Base-by-base conservation (phyloP, 2,888 invertebrate genomes). In the Phorcus lineatus region DNA sequence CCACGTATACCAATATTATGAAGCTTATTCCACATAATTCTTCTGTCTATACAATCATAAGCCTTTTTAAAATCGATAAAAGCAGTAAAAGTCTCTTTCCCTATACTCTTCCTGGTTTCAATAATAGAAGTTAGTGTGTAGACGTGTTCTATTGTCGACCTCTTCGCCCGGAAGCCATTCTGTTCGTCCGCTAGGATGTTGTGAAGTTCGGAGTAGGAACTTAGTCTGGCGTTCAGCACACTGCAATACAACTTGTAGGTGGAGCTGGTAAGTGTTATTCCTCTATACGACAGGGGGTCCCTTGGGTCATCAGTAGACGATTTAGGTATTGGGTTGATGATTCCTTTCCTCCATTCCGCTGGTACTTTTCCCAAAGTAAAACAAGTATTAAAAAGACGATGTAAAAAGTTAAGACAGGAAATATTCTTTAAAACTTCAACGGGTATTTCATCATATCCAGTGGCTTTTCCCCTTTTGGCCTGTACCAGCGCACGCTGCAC, bases 321-420 rank as follows among this genome's bases (percentile, higher is more conserved):
- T 36, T 36, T 36, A 2, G 2, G 36, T 36, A 36, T 36, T 7
- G 36, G 36, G 36, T 7, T 7, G 13, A 70, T 70, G 13, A 70
- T 31, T 9, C 70, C 70, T n/a, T 13, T 28, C 0, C n/a, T 31
- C 70, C 70, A 70, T n/a, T 31, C 36, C 2, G 22, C n/a, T 24
- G 70, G 70, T 7, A 70, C 31, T 11, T 28, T 31, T 11, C 70
- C 36, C 3, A n/a, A 24, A 55, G 55, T 55, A 31, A 36, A 47
- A 74, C 74, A 40, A 28, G 40, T n/a, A n/a, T 28, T 74, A 31
- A 74, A 74, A n/a, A 74, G 70, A 11, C 17, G 19, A n/a, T 70
- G 36, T 36, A 36, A 36, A 36, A 36, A 36, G 36, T 36, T 36
- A 36, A 36, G 36, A 36, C 36, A 36, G 28, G 70, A 70, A 28